Conservation (phyloP, 2,888 invertebrate species). For the Willowsia nigromaculata region DNA sequence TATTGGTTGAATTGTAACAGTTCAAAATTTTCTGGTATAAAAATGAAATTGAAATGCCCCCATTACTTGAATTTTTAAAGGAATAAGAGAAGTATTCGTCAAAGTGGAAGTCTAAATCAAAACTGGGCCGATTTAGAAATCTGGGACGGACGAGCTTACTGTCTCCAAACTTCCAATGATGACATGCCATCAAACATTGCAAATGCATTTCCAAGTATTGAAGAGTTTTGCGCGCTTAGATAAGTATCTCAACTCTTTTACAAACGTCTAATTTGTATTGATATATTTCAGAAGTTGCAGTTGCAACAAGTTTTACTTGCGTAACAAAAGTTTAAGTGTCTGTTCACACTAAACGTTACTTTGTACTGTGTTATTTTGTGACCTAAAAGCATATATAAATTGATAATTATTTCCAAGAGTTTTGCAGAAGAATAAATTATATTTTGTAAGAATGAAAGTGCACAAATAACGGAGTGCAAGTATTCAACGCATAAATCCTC, state of each 20-base stretch:
- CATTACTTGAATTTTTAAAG: not conserved
- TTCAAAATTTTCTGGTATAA: too few relatives aligned
- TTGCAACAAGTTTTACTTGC: not conserved
- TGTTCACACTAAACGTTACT: not conserved
- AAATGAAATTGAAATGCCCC: too few relatives aligned
- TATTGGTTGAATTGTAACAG: too few relatives aligned
- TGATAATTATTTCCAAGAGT: not conserved
- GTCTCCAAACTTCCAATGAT: conserved; percentile 36
- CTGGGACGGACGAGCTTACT: conserved; percentile 59
- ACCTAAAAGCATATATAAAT: conserved; percentile 34
- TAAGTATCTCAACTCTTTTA: not conserved
- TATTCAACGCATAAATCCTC: not conserved
- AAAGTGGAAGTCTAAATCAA: not conserved
- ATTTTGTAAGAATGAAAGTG: not conserved
- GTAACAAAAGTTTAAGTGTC: not conserved
- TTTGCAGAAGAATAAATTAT: not conserved
- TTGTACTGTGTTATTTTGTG: conserved; percentile 2
- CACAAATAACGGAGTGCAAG: not conserved
- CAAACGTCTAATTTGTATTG: not conserved
- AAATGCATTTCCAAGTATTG: conserved; percentile 42
- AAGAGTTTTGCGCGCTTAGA: not conserved
- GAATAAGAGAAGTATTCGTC: not conserved
- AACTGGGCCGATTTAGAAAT: conserved; percentile 43
- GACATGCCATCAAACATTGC: not conserved
- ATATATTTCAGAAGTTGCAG: not conserved